Percentiles rank a stretch among this genome's conserved stretches.
These are phyloP conservation scores for Atrichornis clamosus DNA, from an alignment of 2,113 vertebrate species.

Conservation along the genomic window DNA sequence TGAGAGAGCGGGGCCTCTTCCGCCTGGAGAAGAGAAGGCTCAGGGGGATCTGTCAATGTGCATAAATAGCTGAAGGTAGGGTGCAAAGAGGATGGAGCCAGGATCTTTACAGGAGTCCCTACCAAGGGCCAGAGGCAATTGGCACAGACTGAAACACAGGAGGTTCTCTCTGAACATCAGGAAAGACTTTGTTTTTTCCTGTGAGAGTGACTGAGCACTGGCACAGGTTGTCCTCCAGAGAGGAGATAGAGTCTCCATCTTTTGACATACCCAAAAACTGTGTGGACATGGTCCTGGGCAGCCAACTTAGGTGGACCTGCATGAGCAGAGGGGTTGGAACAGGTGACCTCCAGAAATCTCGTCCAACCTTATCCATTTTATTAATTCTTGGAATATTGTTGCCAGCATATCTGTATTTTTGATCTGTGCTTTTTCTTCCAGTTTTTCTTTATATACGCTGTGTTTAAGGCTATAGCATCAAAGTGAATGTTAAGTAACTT, in stretches of 20 bases:
- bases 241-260: not conserved
- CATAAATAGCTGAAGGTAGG: not conserved
- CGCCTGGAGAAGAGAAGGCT: not conserved
- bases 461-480: not conserved
- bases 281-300: accelerated
- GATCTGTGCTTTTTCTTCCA: not conserved
- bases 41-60: accelerated
- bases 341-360: not conserved
- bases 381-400: not conserved
- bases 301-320: not conserved
- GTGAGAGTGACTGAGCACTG: not conserved
- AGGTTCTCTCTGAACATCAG: not conserved
- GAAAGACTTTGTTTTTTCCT: not conserved
- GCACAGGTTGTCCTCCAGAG: not conserved
- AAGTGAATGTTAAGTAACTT: not conserved
- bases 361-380: not conserved
- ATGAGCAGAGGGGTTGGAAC: not conserved
- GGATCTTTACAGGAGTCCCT: not conserved
- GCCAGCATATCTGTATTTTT: not conserved
- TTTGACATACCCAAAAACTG: not conserved
- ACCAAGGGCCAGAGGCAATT: not conserved
- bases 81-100: not conserved
- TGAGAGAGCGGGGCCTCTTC: not conserved
- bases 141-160: not conserved
- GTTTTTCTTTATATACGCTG: not conserved